A percentile compares a stretch with the other conserved stretches of the same genome.
Evolutionary conservation across 2,888 invertebrate genomes (phyloP).

Genomic region (Eurytoma californica): DNA sequence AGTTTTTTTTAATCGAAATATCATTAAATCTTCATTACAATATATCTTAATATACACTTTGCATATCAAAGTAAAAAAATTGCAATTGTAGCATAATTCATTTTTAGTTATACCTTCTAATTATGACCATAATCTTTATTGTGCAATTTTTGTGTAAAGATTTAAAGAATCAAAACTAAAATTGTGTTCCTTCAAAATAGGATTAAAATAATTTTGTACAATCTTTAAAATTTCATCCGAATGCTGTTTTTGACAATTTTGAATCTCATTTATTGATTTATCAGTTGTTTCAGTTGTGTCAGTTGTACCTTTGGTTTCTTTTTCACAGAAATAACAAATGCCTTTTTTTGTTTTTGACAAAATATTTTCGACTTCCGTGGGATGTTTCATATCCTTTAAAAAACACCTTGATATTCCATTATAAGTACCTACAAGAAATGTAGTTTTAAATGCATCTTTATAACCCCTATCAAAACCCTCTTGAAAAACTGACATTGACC

Average conservation of each 20-base stretch:
- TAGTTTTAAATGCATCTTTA: slow-evolving; percentile 80
- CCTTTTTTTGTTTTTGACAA: slow-evolving; percentile 66
- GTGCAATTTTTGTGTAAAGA: slow-evolving; percentile 23
- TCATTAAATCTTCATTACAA: neutral
- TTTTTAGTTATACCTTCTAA: too few species aligned
- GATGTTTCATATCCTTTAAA: slow-evolving; percentile 60
- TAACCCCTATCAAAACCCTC: slow-evolving; percentile 84
- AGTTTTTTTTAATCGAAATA: slow-evolving; percentile 27
- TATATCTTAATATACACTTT: neutral
- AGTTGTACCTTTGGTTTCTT: slow-evolving; percentile 51
- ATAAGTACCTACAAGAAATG: slow-evolving; percentile 78
- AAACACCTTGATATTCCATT: slow-evolving; percentile 69
- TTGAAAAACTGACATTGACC: slow-evolving; percentile 81
- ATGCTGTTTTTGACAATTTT: slow-evolving; percentile 66
- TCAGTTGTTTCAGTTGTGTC: slow-evolving; percentile 52
- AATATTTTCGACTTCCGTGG: slow-evolving; percentile 62
- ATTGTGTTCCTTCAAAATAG: slow-evolving; percentile 59
- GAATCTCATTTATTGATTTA: slow-evolving; percentile 62
- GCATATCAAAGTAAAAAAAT: neutral
- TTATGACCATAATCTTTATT: slow-evolving; percentile 2
- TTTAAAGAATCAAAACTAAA: slow-evolving; percentile 39
- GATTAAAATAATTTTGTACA: slow-evolving; percentile 65
- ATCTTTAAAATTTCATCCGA: slow-evolving; percentile 62
- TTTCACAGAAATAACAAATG: slow-evolving; percentile 66
- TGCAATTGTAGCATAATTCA: too few species aligned